Percentiles rank a stretch among this genome's conserved stretches.
Evolutionary conservation across 2,888 invertebrate genomes (phyloP).

Genomic region (Diadromus collaris): DNA sequence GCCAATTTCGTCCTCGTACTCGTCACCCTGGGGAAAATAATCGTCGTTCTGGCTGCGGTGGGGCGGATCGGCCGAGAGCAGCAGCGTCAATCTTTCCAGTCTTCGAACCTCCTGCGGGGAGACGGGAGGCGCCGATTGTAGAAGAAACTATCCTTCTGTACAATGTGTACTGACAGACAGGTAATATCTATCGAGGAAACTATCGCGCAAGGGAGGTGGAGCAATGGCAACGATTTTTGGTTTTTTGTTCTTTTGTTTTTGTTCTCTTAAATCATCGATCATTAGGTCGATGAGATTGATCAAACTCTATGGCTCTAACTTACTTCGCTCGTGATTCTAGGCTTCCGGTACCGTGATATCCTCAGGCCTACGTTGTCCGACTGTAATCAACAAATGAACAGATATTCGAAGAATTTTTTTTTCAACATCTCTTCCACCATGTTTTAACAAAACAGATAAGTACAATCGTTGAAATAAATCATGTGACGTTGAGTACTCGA

Average conservation of each 20-base stretch:
- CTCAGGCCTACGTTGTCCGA: conserved; percentile 31
- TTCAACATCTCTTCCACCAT: background rate
- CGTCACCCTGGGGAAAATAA: conserved; percentile 74
- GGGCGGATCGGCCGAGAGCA: conserved; percentile 37
- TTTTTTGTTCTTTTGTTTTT: background rate
- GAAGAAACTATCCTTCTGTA: conserved; percentile 17
- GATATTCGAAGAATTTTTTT: conserved; percentile 22
- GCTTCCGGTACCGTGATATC: conserved; percentile 40
- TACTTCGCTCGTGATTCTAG: conserved; percentile 45
- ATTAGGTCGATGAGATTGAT: background rate
- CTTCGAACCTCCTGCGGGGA: conserved; percentile 35
- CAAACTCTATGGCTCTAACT: conserved; percentile 45
- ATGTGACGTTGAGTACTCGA: background rate
- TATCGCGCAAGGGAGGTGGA: conserved; percentile 76
- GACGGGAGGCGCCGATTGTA: conserved; percentile 33
- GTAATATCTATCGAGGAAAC: background rate
- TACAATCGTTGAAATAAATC: background rate
- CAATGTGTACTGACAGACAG: background rate
- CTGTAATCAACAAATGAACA: conserved; percentile 56
- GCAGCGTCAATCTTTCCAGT: conserved; percentile 33
- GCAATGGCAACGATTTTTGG: conserved; percentile 67
- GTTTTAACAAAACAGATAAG: background rate
- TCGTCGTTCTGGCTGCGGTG: conserved; percentile 71
- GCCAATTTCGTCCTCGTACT: conserved; percentile 72
- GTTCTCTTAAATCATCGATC: background rate